phyloP scores from a whole-genome alignment of 2,797 vertebrate genomes.

The Lacerta agilis region DNA sequence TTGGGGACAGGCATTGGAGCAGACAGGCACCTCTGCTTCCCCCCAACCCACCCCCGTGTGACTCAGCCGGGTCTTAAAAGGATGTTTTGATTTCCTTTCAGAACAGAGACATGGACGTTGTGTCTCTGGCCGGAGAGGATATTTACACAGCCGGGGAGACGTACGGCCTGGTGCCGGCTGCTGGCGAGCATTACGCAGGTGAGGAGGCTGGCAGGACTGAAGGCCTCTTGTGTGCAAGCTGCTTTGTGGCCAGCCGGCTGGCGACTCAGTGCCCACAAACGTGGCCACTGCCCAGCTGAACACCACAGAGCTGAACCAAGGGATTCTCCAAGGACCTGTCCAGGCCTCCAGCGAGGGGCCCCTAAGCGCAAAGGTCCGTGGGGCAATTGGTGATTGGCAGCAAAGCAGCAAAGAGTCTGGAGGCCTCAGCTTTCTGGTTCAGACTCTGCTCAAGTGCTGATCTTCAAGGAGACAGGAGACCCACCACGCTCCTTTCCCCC shows the following conservation, averaged over 20 bases:
- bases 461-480: background rate
- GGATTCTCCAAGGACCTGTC: background rate
- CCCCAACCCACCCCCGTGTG: no score
- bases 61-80: background rate
- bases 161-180: conserved; percentile 88
- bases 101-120: conserved; percentile 86
- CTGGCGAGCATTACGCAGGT: conserved; percentile 91
- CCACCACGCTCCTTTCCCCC: background rate
- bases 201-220: conserved; percentile 30
- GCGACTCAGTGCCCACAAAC: background rate
- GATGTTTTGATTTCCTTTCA: conserved; percentile 62
- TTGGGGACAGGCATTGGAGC: no score
- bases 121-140: conserved; percentile 88
- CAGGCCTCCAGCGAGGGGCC: no score
- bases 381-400: no score
- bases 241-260: background rate
- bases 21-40: background rate
- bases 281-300: no score
- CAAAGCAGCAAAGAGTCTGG: no score
- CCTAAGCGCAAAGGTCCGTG: no score
- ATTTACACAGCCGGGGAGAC: conserved; percentile 90
- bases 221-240: background rate
- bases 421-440: no score
- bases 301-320: background rate
- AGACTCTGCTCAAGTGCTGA: no score